These are phyloP conservation scores for Rutilus rutilus DNA, from an alignment of 2,113 vertebrate species.

Conservation along the genomic window DNA sequence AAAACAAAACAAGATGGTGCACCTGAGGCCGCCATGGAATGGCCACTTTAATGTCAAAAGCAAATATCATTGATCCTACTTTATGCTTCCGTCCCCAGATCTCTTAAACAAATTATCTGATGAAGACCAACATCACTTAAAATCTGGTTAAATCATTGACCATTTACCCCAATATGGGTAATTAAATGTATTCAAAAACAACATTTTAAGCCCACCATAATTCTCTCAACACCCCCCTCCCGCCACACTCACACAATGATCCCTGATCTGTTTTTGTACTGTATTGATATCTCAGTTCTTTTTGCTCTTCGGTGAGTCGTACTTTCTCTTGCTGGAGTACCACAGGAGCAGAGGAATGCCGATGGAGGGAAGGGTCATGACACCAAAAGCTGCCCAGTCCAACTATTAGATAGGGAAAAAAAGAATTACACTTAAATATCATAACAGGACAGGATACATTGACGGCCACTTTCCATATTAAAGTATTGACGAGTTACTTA, in stretches of 20 bases:
- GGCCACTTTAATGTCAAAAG: background rate
- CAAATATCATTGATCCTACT: background rate
- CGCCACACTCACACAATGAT: background rate
- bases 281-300: constrained; percentile 80
- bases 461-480: background rate
- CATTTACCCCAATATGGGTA: constrained; percentile 73
- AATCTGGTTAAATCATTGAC: constrained; percentile 23
- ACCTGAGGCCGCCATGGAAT: background rate
- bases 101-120: background rate
- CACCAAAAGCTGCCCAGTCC: constrained; percentile 96
- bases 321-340: constrained; percentile 98
- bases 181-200: constrained; percentile 54
- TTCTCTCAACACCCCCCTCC: background rate
- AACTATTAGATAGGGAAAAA: constrained; percentile 69
- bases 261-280: constrained; percentile 6
- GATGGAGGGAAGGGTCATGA: constrained; percentile 97
- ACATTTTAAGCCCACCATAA: background rate
- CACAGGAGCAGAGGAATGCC: constrained; percentile 95
- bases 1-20: background rate
- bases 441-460: background rate
- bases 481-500: constrained; percentile 70
- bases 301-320: constrained; percentile 89
- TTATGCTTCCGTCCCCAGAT: background rate
- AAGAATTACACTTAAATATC: background rate
- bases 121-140: constrained; percentile 12